phyloP scores from a whole-genome alignment of 2,888 invertebrate genomes.

The Catocala fraxini region DNA sequence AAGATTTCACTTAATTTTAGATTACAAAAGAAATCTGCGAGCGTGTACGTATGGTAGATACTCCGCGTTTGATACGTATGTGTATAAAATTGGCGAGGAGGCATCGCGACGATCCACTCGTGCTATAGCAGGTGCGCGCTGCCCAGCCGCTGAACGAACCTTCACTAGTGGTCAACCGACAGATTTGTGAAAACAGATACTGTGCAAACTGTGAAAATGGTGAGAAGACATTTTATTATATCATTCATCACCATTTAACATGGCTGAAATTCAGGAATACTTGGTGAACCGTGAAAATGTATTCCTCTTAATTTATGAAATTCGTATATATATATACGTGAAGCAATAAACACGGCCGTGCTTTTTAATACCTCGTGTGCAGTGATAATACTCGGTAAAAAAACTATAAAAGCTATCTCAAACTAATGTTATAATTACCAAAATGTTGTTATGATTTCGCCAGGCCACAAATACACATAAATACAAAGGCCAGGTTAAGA shows the following conservation, averaged over 20 bases:
- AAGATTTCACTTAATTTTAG: conserved; percentile 38
- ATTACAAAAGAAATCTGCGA: conserved; percentile 49
- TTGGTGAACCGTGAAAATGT: background rate
- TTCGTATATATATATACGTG: too few species aligned
- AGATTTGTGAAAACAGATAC: conserved; percentile 22
- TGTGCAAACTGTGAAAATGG: conserved; percentile 44
- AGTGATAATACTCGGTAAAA: too few species aligned
- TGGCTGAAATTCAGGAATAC: background rate
- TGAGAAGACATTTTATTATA: conserved; percentile 31
- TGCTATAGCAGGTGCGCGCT: conserved; percentile 49
- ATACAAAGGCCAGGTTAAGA: too few species aligned
- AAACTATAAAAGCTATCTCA: too few species aligned
- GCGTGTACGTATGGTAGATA: conserved; percentile 35
- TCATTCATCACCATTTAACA: background rate
- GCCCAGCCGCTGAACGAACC: conserved; percentile 31
- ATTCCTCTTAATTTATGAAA: too few species aligned
- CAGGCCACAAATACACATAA: too few species aligned
- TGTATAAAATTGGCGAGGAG: conserved; percentile 64
- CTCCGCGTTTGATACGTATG: conserved; percentile 55
- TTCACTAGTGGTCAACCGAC: conserved; percentile 25
- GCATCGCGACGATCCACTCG: conserved; percentile 54
- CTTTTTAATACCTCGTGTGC: too few species aligned
- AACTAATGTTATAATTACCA: too few species aligned
- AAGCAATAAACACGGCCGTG: too few species aligned
- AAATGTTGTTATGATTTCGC: too few species aligned